phyloP scores from a whole-genome alignment of 2,888 invertebrate species.

The Amiota mariae region DNA sequence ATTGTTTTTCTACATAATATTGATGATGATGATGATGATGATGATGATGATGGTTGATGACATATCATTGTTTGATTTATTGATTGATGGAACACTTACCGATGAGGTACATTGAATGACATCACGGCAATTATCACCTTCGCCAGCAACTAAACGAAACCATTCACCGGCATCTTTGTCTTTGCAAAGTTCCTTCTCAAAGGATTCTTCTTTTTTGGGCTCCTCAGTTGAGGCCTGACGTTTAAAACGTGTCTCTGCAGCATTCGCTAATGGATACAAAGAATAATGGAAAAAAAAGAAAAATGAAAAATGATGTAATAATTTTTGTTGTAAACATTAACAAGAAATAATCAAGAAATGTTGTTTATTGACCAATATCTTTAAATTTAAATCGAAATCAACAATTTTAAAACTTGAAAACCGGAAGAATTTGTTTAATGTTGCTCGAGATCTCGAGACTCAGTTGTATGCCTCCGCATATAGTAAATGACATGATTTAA shows the following conservation, averaged over 20 bases:
- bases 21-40: background rate
- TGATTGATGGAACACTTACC: constrained; percentile 75
- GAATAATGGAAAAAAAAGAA: constrained; percentile 7
- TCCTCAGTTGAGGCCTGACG: constrained; percentile 84
- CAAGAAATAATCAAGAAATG: background rate
- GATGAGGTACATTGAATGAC: constrained; percentile 96
- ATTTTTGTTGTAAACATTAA: background rate
- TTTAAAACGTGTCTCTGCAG: constrained; percentile 75
- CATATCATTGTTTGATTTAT: background rate
- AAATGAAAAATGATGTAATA: constrained; percentile 4
- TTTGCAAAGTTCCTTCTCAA: constrained; percentile 92
- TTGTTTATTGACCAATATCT: too few species aligned
- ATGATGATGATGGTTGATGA: background rate
- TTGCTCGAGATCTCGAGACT: constrained; percentile 38
- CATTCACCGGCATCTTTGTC: constrained; percentile 96
- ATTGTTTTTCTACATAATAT: background rate
- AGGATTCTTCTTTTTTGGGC: constrained; percentile 89
- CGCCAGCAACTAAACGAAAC: constrained; percentile 92
- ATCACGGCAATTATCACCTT: constrained; percentile 94
- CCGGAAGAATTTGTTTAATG: constrained; percentile 54
- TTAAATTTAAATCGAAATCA: too few species aligned
- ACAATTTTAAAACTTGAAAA: constrained; percentile 35
- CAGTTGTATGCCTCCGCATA: background rate
- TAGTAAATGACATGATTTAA: constrained; percentile 12
- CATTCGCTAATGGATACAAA: constrained; percentile 40